Conservation (phyloP, 2,888 invertebrate genomes). For the Euclidia mi region DNA sequence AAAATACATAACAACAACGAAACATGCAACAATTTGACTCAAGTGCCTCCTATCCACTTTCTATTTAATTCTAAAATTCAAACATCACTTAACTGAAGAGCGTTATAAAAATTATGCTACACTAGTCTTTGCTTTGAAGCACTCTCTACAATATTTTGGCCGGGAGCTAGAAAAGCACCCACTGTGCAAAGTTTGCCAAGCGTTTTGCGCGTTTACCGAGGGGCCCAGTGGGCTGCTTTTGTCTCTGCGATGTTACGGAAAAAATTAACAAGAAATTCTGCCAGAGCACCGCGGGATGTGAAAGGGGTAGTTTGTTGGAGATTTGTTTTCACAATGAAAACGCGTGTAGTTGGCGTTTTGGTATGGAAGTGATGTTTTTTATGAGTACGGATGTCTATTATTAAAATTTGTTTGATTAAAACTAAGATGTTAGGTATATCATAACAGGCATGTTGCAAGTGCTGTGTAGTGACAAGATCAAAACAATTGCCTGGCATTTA, state of each 20-base stretch:
- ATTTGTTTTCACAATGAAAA: not conserved
- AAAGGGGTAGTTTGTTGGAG: slow-evolving; percentile 12
- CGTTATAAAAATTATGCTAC: slow-evolving; percentile 81
- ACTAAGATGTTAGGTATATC: too few species aligned
- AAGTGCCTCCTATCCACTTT: slow-evolving; percentile 7
- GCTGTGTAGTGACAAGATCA: too few species aligned
- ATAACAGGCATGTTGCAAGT: too few species aligned
- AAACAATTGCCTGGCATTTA: too few species aligned
- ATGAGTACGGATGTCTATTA: too few species aligned
- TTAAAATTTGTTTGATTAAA: too few species aligned
- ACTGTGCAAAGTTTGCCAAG: slow-evolving; percentile 66
- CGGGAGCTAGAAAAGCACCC: slow-evolving; percentile 62
- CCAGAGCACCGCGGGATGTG: slow-evolving; percentile 14
- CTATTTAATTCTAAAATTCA: slow-evolving; percentile 52
- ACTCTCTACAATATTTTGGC: slow-evolving; percentile 77
- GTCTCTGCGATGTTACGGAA: slow-evolving; percentile 37
- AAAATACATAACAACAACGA: too few species aligned
- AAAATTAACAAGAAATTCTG: slow-evolving; percentile 35
- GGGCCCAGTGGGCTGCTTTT: slow-evolving; percentile 59
- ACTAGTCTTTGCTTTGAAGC: slow-evolving; percentile 66
- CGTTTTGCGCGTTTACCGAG: slow-evolving; percentile 58
- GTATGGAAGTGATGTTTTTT: too few species aligned
- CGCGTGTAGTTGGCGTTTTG: too few species aligned
- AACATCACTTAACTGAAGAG: slow-evolving; percentile 67
- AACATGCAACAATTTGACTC: too few species aligned